phyloP scores from a whole-genome alignment of 2,888 invertebrate species.

The Meta bourneti region DNA sequence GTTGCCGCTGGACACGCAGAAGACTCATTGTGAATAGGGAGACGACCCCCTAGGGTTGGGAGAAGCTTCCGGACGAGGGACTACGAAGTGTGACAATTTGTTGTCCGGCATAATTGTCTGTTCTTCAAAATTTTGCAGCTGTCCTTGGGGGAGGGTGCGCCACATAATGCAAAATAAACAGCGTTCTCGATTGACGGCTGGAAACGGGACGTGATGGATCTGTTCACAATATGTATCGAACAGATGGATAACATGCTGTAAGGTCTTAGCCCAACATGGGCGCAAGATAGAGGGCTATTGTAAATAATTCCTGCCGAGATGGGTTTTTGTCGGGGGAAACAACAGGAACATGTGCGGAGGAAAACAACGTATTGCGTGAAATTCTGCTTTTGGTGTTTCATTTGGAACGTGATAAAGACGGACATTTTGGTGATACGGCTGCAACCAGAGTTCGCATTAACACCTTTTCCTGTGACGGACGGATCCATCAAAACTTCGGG shows the following conservation, averaged over 20 bases:
- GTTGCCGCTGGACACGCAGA: too few species aligned
- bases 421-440: too few species aligned
- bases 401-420: too few species aligned
- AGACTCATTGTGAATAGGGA: too few species aligned
- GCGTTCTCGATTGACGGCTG: slow-evolving; percentile 32
- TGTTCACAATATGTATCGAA: slow-evolving; percentile 57
- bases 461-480: too few species aligned
- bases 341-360: not conserved
- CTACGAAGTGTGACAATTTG: slow-evolving; percentile 71
- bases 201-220: slow-evolving; percentile 64
- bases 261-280: not conserved
- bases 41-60: slow-evolving; percentile 5
- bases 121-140: slow-evolving; percentile 63
- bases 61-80: slow-evolving; percentile 25
- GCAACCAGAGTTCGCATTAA: too few species aligned
- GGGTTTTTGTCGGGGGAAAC: not conserved
- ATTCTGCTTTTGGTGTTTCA: not conserved
- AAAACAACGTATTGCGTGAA: not conserved
- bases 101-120: slow-evolving; percentile 73
- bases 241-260: slow-evolving; percentile 61
- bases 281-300: not conserved
- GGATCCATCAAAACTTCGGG: too few species aligned
- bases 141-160: slow-evolving; percentile 24
- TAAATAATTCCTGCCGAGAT: not conserved
- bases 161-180: slow-evolving; percentile 70